phyloP scores from a whole-genome alignment of 2,113 vertebrate species.

The Cettia cetti region DNA sequence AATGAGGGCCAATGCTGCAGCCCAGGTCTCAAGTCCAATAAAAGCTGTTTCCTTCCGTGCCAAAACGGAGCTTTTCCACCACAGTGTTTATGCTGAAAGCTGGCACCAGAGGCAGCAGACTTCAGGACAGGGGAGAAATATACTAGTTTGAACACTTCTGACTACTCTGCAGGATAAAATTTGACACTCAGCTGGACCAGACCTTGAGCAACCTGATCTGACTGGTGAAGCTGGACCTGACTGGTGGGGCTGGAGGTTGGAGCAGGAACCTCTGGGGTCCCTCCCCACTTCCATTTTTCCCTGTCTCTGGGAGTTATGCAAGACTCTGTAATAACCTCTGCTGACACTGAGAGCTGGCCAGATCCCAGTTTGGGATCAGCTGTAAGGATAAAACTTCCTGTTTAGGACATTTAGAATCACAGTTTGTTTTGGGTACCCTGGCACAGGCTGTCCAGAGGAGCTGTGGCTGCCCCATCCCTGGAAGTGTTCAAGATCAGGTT shows the following conservation, averaged over 20 bases:
- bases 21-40: not conserved
- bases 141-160: not conserved
- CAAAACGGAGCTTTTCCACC: not conserved
- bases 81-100: not conserved
- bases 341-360: not conserved
- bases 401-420: not conserved
- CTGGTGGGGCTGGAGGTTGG: not conserved
- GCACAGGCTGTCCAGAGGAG: not conserved
- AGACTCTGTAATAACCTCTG: not conserved
- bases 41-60: not conserved
- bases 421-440: not conserved
- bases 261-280: not conserved
- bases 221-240: not conserved
- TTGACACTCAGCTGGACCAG: not conserved
- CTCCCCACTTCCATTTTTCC: not conserved
- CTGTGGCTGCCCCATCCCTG: not conserved
- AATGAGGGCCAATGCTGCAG: not conserved
- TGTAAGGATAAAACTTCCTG: not conserved
- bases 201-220: not conserved
- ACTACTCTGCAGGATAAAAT: not conserved
- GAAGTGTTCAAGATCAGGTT: not conserved
- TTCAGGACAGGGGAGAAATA: not conserved
- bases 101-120: not conserved
- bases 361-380: not conserved
- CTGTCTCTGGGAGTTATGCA: not conserved